phyloP scores from a whole-genome alignment of 2,113 vertebrate genomes.

The Cariama cristata region DNA sequence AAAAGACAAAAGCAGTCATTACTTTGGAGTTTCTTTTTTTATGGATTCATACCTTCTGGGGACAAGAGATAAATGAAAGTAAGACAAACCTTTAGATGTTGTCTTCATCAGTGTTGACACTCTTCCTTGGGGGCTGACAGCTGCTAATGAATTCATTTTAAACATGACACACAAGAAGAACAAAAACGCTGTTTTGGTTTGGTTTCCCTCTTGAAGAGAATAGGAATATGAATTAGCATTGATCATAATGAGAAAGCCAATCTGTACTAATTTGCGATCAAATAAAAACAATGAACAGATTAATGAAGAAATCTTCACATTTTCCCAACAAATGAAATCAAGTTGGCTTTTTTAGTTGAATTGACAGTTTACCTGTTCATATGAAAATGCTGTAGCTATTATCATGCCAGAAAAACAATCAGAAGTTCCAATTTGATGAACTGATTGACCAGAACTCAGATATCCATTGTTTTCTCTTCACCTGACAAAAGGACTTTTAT shows the following conservation, averaged over 20 bases:
- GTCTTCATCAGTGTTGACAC: conserved; percentile 67
- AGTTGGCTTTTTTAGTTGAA: neutral
- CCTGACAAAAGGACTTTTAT: neutral
- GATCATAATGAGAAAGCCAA: neutral
- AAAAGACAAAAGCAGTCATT: conserved; percentile 62
- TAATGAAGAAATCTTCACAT: neutral
- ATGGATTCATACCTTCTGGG: conserved; percentile 70
- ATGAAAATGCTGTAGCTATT: neutral
- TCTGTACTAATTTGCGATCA: neutral
- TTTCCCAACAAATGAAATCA: neutral
- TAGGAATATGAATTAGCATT: neutral
- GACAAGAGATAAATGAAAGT: conserved; percentile 71
- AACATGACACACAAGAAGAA: conserved; percentile 56
- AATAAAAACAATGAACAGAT: neutral
- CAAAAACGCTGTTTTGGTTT: neutral
- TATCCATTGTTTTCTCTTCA: neutral
- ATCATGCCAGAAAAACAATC: neutral
- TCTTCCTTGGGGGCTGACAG: conserved; percentile 67
- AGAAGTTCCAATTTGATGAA: neutral
- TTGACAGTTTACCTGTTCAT: neutral
- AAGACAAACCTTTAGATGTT: conserved; percentile 74
- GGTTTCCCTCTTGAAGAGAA: neutral
- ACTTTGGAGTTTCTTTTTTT: conserved; percentile 2
- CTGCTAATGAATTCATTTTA: conserved; percentile 76
- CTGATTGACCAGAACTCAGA: neutral